A percentile compares a stretch with the other conserved stretches of the same genome.
Evolutionary conservation across 2,113 vertebrate species (phyloP).

Genomic region (Eurystomus gularis): DNA sequence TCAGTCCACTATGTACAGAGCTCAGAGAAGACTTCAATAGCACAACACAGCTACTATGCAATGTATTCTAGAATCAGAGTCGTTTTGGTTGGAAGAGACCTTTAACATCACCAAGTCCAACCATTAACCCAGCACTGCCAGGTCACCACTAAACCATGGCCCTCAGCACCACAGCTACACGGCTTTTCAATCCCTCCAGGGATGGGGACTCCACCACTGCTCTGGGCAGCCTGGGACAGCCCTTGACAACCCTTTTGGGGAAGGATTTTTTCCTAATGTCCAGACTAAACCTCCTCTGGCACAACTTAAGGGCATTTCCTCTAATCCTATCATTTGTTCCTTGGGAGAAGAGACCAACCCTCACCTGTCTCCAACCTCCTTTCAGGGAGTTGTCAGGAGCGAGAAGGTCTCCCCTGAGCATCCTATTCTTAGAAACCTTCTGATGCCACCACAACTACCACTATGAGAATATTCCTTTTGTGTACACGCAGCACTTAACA

Average conservation of each 20-base stretch:
- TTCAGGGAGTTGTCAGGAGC: not conserved
- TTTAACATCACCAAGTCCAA: not conserved
- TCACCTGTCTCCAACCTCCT: no score
- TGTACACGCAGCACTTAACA: not conserved
- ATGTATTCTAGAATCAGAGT: not conserved
- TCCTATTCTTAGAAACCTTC: not conserved
- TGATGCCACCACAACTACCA: not conserved
- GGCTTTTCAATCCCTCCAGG: not conserved
- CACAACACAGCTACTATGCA: not conserved
- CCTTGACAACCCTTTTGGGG: not conserved
- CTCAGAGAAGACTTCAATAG: not conserved
- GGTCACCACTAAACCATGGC: not conserved
- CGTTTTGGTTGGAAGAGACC: not conserved
- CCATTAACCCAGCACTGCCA: not conserved
- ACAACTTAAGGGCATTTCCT: no score
- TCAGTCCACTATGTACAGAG: not conserved
- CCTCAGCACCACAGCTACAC: not conserved
- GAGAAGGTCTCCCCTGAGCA: not conserved
- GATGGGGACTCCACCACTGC: not conserved
- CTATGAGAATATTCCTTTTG: not conserved
- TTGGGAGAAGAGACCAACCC: no score
- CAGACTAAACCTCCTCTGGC: no score
- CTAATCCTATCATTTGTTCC: no score
- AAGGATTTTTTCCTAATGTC: not conserved
- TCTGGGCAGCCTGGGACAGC: not conserved